Base-by-base conservation (phyloP, 2,888 invertebrate genomes). In the Schizaphis graminum region DNA sequence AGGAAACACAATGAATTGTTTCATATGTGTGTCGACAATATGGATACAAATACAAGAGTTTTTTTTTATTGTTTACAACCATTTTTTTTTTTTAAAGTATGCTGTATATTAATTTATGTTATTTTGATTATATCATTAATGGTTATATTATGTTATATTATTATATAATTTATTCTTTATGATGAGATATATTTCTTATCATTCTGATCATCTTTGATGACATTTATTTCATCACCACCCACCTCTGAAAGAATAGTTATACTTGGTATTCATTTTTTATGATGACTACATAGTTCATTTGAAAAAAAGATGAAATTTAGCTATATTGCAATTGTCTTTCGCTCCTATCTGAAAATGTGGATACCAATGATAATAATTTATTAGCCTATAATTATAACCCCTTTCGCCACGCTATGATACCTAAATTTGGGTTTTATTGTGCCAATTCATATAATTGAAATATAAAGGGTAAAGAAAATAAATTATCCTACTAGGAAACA, bases 171-270 rank as follows among this genome's bases (percentile, higher is more conserved):
- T 35, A 86, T 47, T 47, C 57, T 92, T 21, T 0, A 67, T 92
- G 87, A 92, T 88, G 92, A 92, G 28, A 92, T 86, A 92, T 86
- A 86, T 57, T 91, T 92, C 86, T 67, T 5, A 67, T 67, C 3
- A 67, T 67, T n/a, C n/a, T 67, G 67, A n/a, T 67, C n/a, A 67
- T 67, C 13, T 86, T 92, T 92, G 86, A 86, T 7, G 35, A 61
- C 11, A 28, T 2, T 53, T 53, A 47, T 47, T 47, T 47, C 44
- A 47, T 47, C 44, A 47, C 44, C 44, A 47, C 44, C 44, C 44
- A 47, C 44, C 44, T 47, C 44, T 47, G 44, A 47, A 47, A 47
- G 44, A 47, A 47, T 47, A 7, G 0, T 0, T 7, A 47, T 7
- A 47, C 0, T 47, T 47, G 44, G 44, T 47, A 7, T 47, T 47